Evolutionary conservation across 2,888 invertebrate genomes (phyloP).

Genomic region (Pandemis heparana): DNA sequence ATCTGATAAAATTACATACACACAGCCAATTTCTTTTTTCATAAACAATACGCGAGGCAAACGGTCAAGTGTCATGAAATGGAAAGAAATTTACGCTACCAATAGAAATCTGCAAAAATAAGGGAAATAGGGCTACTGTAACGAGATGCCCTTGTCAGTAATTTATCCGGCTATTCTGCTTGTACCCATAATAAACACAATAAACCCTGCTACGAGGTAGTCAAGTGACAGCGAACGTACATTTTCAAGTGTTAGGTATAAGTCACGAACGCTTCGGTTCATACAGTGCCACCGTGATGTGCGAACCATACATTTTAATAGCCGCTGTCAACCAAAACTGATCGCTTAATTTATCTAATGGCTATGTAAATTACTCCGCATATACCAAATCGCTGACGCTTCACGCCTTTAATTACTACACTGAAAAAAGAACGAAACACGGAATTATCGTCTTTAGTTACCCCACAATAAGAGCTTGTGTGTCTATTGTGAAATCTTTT

Average conservation of each 20-base stretch:
- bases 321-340: slow-evolving; percentile 48
- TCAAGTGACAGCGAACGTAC: not conserved
- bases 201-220: no score
- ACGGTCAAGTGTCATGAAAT: no score
- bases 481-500: slow-evolving; percentile 47
- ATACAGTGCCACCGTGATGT: not conserved
- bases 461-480: slow-evolving; percentile 30
- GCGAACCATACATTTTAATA: slow-evolving; percentile 49
- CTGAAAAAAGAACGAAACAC: slow-evolving; percentile 25
- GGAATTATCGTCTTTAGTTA: slow-evolving; percentile 20
- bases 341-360: slow-evolving; percentile 50
- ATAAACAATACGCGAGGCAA: no score
- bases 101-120: no score
- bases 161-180: no score
- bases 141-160: no score
- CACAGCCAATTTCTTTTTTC: no score
- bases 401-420: slow-evolving; percentile 48
- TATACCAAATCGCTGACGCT: slow-evolving; percentile 49
- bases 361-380: slow-evolving; percentile 48
- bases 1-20: no score
- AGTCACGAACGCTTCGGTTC: not conserved
- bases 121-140: no score
- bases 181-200: no score
- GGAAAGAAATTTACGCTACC: no score
- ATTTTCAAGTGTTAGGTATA: no score